Evolutionary conservation across 2,797 vertebrate species (phyloP).

Genomic region (Rhodeus uyekii): DNA sequence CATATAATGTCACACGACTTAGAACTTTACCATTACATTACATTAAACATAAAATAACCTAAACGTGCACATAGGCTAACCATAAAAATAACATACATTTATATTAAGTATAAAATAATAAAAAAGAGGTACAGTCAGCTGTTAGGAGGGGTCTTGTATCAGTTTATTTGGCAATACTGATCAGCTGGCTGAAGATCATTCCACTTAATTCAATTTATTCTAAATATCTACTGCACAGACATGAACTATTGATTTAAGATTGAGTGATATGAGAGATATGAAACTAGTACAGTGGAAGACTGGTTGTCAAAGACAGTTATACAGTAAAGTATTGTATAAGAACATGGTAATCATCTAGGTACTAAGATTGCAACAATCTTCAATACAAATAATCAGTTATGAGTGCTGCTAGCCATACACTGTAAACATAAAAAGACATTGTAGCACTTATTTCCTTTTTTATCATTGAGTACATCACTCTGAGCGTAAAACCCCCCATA

Average conservation of each 20-base stretch:
- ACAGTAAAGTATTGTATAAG: background rate
- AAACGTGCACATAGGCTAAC: no score
- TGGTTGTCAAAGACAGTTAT: background rate
- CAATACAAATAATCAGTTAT: slow-evolving; percentile 3
- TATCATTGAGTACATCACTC: background rate
- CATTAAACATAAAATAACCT: no score
- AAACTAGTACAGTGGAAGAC: background rate
- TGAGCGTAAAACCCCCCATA: background rate
- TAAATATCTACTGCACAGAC: background rate
- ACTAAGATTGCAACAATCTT: slow-evolving; percentile 11
- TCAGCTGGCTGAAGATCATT: background rate
- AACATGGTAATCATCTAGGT: background rate
- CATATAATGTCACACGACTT: background rate
- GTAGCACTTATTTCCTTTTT: background rate
- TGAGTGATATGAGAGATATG: background rate
- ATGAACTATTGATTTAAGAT: background rate
- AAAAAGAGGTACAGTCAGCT: no score
- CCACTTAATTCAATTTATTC: background rate
- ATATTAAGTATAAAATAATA: no score
- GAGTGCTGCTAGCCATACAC: background rate
- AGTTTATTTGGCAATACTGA: background rate
- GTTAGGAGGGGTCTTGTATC: background rate
- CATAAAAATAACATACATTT: no score
- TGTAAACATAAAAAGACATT: background rate
- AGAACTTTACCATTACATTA: no score